These are phyloP conservation scores for Ephestia elutella DNA, from an alignment of 1,140 invertebrate genomes.

Conservation along the genomic window DNA sequence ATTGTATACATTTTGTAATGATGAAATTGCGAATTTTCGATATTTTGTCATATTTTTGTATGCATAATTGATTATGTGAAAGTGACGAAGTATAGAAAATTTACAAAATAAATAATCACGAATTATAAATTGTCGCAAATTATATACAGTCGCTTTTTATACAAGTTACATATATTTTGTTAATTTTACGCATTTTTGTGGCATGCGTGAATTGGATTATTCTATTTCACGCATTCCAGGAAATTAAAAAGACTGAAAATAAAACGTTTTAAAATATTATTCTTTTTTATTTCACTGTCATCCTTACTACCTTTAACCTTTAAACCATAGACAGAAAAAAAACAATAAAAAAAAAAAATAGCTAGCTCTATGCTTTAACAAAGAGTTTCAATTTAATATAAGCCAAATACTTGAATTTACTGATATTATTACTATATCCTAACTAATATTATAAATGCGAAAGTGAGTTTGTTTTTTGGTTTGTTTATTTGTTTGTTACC, in stretches of 20 bases:
- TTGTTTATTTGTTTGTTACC: too few relatives aligned
- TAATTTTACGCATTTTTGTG: neutral
- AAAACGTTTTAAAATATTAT: neutral
- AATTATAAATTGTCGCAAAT: neutral
- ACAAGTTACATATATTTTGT: neutral
- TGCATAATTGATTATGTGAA: neutral
- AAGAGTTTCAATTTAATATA: too few relatives aligned
- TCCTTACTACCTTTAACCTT: too few relatives aligned
- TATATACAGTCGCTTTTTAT: neutral
- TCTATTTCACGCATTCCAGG: neutral
- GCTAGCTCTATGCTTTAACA: too few relatives aligned
- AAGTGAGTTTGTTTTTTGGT: too few relatives aligned
- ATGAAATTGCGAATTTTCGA: too few relatives aligned
- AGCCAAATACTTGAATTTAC: too few relatives aligned
- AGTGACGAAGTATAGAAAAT: neutral
- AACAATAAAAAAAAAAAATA: too few relatives aligned
- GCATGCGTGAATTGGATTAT: neutral
- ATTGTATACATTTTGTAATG: neutral
- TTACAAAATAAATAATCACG: neutral
- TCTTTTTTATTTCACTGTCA: neutral
- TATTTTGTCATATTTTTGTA: neutral
- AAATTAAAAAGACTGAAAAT: neutral
- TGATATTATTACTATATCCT: too few relatives aligned
- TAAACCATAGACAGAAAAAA: too few relatives aligned
- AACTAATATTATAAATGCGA: too few relatives aligned